Base-by-base conservation (phyloP, 2,797 vertebrate genomes). In the Florisuga fusca region DNA sequence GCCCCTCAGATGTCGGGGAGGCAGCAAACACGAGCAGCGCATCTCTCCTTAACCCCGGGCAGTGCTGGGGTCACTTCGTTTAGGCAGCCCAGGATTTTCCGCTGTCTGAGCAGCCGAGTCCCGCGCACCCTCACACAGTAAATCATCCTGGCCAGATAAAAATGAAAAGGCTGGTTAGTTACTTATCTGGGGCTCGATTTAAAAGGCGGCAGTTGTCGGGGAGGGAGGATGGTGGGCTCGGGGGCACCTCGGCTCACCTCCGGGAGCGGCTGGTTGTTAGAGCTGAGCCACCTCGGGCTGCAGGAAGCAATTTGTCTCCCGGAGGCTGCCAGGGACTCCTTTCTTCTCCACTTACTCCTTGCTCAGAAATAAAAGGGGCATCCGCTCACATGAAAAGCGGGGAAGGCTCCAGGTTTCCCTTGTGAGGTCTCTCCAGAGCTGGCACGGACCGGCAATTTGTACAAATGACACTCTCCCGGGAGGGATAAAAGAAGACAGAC, bases 271-370 rank as follows among this genome's bases (percentile, higher is more conserved):
- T 4, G 85, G 78, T 51, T 89, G 75, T 94, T 94, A 91, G 59
- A 84, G 89, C 89, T 4, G 76, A 92, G 95, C 82, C 90, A 93
- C 92, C 92, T 86, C 69, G 58, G 92, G 93, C 90, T 87, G 93
- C 72, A 87, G 92, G 95, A 95, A 95, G 94, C 95, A 95, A 97
- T 96, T 95, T 96, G 96, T 96, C 96, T 95, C 66, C 43, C 13
- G 10, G 86, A 93, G 91, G 75, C 94, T 96, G 93, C 63, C 92
- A 76, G 90, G 73, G 95, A 63, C 89, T 93, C 54, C 92, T 96
- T 96, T 95, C 92, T 95, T 95, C 92, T 88, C 48, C 81, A 89
- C 93, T 94, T 94, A 78, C 92, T 91, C 91, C 96, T 95, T 38
- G 71, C 94, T 87, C 85, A 31, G 95, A 87, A 95, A 89, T 96